Conservation (phyloP, 2,888 invertebrate species). For the Acleris laterana region DNA sequence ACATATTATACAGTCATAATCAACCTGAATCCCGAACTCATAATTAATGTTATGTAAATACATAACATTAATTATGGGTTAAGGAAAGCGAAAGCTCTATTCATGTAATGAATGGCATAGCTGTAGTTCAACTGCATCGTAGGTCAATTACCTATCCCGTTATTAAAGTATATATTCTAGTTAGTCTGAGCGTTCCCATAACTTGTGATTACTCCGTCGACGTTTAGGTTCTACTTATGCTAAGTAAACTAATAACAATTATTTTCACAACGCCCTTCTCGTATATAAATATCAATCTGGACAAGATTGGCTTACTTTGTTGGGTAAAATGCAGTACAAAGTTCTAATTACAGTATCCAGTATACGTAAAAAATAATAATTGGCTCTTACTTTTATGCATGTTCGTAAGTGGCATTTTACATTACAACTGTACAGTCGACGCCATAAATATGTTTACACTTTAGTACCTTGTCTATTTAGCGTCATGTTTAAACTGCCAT, state of each 20-base stretch:
- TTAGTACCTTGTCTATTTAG: no score
- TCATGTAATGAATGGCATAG: not conserved
- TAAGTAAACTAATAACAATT: slow-evolving; percentile 36
- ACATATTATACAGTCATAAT: no score
- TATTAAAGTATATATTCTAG: slow-evolving; percentile 23
- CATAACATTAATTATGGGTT: no score
- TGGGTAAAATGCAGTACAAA: not conserved
- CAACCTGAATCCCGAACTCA: no score
- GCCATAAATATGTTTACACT: no score
- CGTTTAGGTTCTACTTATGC: slow-evolving; percentile 32
- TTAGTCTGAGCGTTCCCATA: slow-evolving; percentile 22
- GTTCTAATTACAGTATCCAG: not conserved
- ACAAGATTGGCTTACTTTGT: slow-evolving; percentile 15
- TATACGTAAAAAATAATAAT: not conserved
- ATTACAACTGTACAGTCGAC: no score
- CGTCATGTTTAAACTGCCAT: no score
- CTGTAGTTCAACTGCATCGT: slow-evolving; percentile 12
- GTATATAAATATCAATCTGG: slow-evolving; percentile 31
- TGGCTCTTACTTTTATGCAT: not conserved
- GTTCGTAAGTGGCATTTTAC: no score
- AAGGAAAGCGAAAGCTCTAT: no score
- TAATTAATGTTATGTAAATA: no score
- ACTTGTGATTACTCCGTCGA: slow-evolving; percentile 29
- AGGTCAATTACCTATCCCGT: slow-evolving; percentile 22
- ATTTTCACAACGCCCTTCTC: slow-evolving; percentile 11